phyloP scores from a whole-genome alignment of 1,140 invertebrate genomes.

The Nymphalis io region DNA sequence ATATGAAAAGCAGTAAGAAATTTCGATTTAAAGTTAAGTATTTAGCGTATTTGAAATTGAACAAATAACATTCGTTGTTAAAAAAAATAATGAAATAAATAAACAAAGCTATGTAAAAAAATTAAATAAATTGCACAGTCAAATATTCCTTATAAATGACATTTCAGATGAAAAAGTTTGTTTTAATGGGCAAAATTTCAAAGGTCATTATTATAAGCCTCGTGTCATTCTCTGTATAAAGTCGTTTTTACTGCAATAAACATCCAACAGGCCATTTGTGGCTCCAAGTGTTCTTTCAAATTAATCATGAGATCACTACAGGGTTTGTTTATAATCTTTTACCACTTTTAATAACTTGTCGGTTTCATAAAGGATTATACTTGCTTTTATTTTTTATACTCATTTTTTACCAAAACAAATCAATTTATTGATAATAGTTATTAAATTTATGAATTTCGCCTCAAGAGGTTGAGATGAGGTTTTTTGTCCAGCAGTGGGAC shows the following conservation, averaged over 20 bases:
- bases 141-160: conserved; percentile 18
- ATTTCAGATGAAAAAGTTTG: conserved; percentile 26
- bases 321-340: conserved; percentile 39
- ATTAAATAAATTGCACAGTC: conserved; percentile 18
- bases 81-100: not conserved
- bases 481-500: too few relatives aligned
- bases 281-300: conserved; percentile 40
- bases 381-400: not conserved
- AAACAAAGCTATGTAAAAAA: not conserved
- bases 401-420: not conserved
- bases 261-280: conserved; percentile 47
- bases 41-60: not conserved
- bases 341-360: conserved; percentile 36
- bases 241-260: conserved; percentile 49
- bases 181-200: conserved; percentile 43
- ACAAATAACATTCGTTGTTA: too few relatives aligned
- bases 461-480: too few relatives aligned
- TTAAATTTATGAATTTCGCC: too few relatives aligned
- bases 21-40: not conserved
- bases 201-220: conserved; percentile 46
- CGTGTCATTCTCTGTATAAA: conserved; percentile 45
- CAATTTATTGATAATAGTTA: too few relatives aligned
- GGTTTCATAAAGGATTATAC: conserved; percentile 14
- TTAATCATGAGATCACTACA: conserved; percentile 41
- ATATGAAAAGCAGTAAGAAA: too few relatives aligned